These are phyloP conservation scores for Drosophila longiperda DNA, from an alignment of 2,888 invertebrate species.

Conservation along the genomic window DNA sequence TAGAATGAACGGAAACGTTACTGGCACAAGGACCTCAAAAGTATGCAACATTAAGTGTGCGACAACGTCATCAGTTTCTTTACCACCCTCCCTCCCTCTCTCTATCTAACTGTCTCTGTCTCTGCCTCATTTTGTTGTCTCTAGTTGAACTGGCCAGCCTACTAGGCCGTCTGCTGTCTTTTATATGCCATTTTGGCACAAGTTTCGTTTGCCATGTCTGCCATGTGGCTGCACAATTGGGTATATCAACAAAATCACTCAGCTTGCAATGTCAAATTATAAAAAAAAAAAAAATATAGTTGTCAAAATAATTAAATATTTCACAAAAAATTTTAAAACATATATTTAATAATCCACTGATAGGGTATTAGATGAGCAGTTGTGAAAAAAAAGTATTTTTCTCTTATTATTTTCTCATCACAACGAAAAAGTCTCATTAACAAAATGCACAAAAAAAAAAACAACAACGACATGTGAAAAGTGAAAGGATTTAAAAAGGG, in stretches of 20 bases:
- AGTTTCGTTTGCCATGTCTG: constrained; percentile 49
- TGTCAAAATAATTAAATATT: too few relatives aligned
- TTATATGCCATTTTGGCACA: constrained; percentile 71
- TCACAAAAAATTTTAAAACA: too few relatives aligned
- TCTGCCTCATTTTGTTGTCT: background rate
- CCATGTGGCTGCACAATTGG: constrained; percentile 17
- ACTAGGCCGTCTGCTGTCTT: constrained; percentile 34
- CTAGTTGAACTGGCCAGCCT: constrained; percentile 21
- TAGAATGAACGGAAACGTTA: constrained; percentile 78
- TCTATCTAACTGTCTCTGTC: background rate
- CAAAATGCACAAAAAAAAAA: constrained; percentile 56
- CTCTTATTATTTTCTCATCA: constrained; percentile 34
- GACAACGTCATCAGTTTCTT: constrained; percentile 47
- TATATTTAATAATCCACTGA: background rate
- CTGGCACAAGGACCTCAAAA: constrained; percentile 78
- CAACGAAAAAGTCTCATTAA: constrained; percentile 57
- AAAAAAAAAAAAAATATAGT: background rate
- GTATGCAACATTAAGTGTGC: constrained; percentile 77
- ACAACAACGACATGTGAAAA: constrained; percentile 39
- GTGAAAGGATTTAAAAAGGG: constrained; percentile 19
- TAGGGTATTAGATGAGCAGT: constrained; percentile 10
- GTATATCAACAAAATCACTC: background rate
- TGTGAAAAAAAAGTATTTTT: background rate
- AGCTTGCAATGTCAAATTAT: background rate
- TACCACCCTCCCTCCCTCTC: background rate